Evolutionary conservation across 1,140 invertebrate genomes (phyloP).

Genomic region (Pantala flavescens): DNA sequence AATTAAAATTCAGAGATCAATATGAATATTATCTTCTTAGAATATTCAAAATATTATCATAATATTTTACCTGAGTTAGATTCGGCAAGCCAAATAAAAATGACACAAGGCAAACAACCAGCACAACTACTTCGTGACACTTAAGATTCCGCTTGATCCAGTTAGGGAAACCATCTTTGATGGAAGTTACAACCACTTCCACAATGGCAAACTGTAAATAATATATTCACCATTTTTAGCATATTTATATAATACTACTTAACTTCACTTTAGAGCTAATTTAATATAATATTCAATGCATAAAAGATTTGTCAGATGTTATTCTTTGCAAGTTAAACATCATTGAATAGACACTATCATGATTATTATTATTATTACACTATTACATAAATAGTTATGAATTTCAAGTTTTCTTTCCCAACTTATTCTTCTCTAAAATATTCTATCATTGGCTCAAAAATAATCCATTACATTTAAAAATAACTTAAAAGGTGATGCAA

Average conservation of each 20-base stretch:
- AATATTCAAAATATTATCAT: neutral
- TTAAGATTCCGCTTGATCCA: conserved; percentile 69
- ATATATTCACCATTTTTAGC: conserved; percentile 11
- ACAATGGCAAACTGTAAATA: conserved; percentile 75
- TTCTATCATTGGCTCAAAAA: no score
- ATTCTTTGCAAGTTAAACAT: conserved; percentile 16
- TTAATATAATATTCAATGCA: no score
- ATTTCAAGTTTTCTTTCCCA: no score
- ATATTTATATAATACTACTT: neutral
- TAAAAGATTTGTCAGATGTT: no score
- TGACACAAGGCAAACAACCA: conserved; percentile 70
- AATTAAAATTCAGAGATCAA: conserved; percentile 12
- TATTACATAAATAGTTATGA: no score
- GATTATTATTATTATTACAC: no score
- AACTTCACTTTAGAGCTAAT: conserved; percentile 11
- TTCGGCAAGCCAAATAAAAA: conserved; percentile 75
- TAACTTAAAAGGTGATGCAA: no score
- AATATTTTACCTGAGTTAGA: conserved; percentile 54
- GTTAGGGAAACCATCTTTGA: conserved; percentile 80
- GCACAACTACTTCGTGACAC: conserved; percentile 76
- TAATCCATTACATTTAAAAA: no score
- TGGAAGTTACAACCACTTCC: conserved; percentile 83
- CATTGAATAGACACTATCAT: no score
- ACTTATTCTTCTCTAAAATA: no score
- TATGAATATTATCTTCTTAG: neutral